Evolutionary conservation across 2,797 vertebrate species (phyloP), one percentile per base, ranked within the genome.

Genomic region (Microhierax caerulescens): DNA sequence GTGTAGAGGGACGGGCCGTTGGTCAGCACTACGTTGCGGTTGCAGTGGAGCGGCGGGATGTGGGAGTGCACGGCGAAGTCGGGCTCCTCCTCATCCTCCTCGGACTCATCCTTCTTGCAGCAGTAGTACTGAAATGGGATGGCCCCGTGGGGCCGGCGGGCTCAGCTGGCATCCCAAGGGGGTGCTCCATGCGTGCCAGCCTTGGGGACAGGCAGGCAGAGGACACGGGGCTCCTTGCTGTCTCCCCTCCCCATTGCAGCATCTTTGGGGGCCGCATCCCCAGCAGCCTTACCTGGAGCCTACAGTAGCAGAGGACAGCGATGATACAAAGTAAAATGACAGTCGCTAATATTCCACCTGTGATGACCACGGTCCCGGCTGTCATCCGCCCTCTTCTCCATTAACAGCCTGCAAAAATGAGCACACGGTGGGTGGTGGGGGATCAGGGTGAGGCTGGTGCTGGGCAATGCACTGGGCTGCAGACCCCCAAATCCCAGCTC

Each of bases 321-420:
- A 99, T 99, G 93, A 99, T 99, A 96, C 99, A 99, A 54, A 99
- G 98, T 79, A 99, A 98, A 96, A 99, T 99, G 96, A 99, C 98
- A 92, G 99, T 98, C 59, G 99, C 99, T 98, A 99, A 99, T 98
- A 99, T 99, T 98, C 99, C 99, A 96, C 99, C 99, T 98, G 99
- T 99, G 99, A 99, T 99, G 98, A 99, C 99, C 99, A 99, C 99
- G 10, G 99, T 99, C 97, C 99, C 99, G 98, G 99, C 99, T 99
- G 99, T 99, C 99, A 99, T 99, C 98, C 99, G 99, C 99, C 98
- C 98, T 98, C 96, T 97, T 99, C 99, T 99, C 99, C 99, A 99
- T 99, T 98, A 99, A 99, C 99, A 98, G 95, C 98, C 99, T 99
- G 98, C 47, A 97, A 97, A 89, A 94, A 20, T 6, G 5, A 64